Base-by-base conservation (phyloP, 2,888 invertebrate genomes). In the Serrognathus titanus region DNA sequence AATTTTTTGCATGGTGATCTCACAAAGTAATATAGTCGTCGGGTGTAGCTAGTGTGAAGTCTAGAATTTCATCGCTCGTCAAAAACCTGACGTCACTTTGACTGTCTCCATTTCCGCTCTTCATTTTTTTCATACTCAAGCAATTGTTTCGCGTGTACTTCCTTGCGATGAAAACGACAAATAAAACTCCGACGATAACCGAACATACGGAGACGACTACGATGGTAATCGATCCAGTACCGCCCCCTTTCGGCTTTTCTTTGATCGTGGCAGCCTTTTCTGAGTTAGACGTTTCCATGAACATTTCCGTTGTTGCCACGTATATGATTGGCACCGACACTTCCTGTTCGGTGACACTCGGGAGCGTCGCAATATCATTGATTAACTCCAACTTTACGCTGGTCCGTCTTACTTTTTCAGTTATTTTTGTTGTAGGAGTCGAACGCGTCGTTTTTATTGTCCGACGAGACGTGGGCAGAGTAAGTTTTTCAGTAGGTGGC, bases 41-140 rank as follows among this genome's bases (percentile, higher is more conserved):
- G 20, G 61, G 54, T 24, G 70, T 72, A 2, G 80, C 78, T 48
- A 81, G 60, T 57, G 73, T 79, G 61, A 83, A 82, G 67, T 83
- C 81, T 11, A 83, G 68, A 38, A 78, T 71, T 65, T 84, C 84
- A 55, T 83, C 82, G 24, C 79, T 77, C 1, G 83, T 81, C 41
- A 83, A 71, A 68, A 80, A 84, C 55, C 82, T 70, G 0, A 84
- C 82, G 62, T 84, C 83, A 50, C 83, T 82, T 60, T 76, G 75
- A 58, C 75, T 75, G 47, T 73, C 73, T 2, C 73, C 72, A 12
- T 61, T 61, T 1, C 66, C 61, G n/a, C 64, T 55, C 9, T 66
- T 53, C 48, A 60, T 57, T 35, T 60, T 56, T 4, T 57, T 60
- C 41, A 63, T 55, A 10, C 55, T 54, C 46, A 58, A 36, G 46